These are phyloP conservation scores for Solea senegalensis DNA, from an alignment of 2,113 vertebrate species.

Conservation along the genomic window DNA sequence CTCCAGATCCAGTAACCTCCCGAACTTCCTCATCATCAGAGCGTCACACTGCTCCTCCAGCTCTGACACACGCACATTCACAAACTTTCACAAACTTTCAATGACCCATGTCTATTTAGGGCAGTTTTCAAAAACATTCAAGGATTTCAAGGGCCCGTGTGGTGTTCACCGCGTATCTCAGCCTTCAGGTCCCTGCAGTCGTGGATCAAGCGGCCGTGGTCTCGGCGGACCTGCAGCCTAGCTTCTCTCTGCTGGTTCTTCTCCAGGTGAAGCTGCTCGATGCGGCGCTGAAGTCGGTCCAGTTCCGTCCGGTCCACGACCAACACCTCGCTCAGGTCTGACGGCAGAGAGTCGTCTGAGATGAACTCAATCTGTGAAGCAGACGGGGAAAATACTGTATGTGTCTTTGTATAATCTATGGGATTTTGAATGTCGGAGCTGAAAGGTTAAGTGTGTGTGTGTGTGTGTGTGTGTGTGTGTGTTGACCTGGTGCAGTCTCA, in stretches of 20 bases:
- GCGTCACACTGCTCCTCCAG: constrained; percentile 83
- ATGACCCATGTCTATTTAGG: no score
- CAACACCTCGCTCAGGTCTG: constrained; percentile 82
- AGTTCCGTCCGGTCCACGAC: constrained; percentile 84
- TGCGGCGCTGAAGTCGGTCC: constrained; percentile 79
- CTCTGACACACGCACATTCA: constrained; percentile 69
- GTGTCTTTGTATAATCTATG: neutral
- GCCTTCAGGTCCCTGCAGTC: constrained; percentile 84
- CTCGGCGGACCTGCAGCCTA: constrained; percentile 79
- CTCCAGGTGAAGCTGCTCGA: constrained; percentile 83
- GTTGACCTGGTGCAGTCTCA: constrained; percentile 92
- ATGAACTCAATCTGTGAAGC: constrained; percentile 84
- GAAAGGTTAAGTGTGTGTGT: no score
- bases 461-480: neutral
- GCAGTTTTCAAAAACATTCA: no score
- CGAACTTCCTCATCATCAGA: constrained; percentile 90
- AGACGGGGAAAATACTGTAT: neutral
- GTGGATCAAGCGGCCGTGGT: constrained; percentile 80
- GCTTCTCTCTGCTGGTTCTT: constrained; percentile 82
- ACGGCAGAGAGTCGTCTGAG: constrained; percentile 73
- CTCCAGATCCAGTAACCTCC: constrained; percentile 87
- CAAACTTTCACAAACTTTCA: neutral
- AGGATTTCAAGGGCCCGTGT: no score
- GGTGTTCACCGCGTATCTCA: constrained; percentile 76
- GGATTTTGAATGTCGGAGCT: no score